phyloP scores from a whole-genome alignment of 1,140 invertebrate species.

The Eumaeus atala region DNA sequence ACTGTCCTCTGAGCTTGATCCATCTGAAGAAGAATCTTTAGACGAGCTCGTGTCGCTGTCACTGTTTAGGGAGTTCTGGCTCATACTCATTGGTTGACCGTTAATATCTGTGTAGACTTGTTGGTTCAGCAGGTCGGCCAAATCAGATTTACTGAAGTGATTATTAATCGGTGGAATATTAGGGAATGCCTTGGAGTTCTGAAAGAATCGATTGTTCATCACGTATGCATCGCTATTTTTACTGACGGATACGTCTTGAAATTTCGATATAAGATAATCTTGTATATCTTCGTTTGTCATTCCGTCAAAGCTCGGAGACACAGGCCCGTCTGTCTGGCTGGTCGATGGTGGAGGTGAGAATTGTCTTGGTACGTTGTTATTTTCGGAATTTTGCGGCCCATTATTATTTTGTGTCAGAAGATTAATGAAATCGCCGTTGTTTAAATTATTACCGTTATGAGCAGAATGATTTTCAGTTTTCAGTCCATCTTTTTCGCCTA shows the following conservation, averaged over 20 bases:
- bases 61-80: slow-evolving; percentile 45
- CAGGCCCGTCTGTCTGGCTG: slow-evolving; percentile 28
- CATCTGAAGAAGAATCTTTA: slow-evolving; percentile 51
- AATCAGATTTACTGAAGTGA: slow-evolving; percentile 47
- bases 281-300: slow-evolving; percentile 62
- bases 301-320: slow-evolving; percentile 37
- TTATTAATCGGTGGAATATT: slow-evolving; percentile 51
- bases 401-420: slow-evolving; percentile 40
- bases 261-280: slow-evolving; percentile 56
- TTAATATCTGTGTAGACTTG: slow-evolving; percentile 34
- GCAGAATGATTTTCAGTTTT: slow-evolving; percentile 24
- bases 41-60: slow-evolving; percentile 38
- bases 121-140: slow-evolving; percentile 43
- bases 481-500: slow-evolving; percentile 27
- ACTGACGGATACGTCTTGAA: slow-evolving; percentile 44
- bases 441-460: slow-evolving; percentile 40
- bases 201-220: slow-evolving; percentile 46
- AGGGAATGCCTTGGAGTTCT: slow-evolving; percentile 56
- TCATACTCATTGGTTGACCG: slow-evolving; percentile 48
- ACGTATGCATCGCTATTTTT: slow-evolving; percentile 27
- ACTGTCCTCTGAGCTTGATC: slow-evolving; percentile 54
- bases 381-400: slow-evolving; percentile 41
- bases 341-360: slow-evolving; percentile 29
- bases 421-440: slow-evolving; percentile 47
- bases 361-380: slow-evolving; percentile 46